phyloP scores from a whole-genome alignment of 2,113 vertebrate species.

The Oxyura jamaicensis region DNA sequence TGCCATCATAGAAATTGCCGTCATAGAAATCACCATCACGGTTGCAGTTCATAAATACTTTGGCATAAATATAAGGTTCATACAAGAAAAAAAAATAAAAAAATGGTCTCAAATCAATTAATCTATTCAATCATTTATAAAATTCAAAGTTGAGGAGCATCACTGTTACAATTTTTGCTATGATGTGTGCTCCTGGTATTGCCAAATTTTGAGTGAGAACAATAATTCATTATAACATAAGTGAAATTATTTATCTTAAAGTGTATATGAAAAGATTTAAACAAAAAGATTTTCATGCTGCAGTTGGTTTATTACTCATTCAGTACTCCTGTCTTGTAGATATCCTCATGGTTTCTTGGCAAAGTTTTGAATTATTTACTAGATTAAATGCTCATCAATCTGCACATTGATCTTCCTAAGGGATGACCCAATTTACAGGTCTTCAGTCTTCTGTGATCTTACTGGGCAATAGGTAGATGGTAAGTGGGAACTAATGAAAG shows the following conservation, averaged over 20 bases:
- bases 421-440: background rate
- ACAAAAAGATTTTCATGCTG: background rate
- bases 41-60: background rate
- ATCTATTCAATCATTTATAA: background rate
- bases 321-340: background rate
- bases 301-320: background rate
- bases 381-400: background rate
- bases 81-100: background rate
- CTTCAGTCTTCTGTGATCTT: background rate
- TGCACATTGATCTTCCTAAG: background rate
- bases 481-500: background rate
- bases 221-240: background rate
- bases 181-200: background rate
- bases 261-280: background rate
- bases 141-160: background rate
- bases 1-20: background rate
- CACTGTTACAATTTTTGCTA: background rate
- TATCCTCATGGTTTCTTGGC: background rate
- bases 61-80: background rate
- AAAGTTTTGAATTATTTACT: background rate
- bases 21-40: background rate
- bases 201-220: background rate
- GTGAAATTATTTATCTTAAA: background rate
- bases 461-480: background rate
- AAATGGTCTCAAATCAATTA: background rate